Conservation (phyloP, 1,140 invertebrate species). For the Holcopasites calliopsidis region DNA sequence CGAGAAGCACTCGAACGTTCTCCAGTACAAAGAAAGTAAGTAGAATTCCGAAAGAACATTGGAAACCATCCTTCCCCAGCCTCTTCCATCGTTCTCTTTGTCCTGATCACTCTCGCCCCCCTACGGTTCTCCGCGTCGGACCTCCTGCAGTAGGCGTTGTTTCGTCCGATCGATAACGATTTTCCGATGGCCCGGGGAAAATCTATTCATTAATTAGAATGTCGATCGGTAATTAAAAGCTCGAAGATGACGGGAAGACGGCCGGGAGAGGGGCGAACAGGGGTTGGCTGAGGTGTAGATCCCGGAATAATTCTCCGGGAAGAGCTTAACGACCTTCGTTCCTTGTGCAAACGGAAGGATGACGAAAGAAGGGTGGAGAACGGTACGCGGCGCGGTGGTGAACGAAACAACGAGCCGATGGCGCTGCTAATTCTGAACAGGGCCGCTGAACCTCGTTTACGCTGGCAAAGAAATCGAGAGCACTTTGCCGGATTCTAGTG, state of each 20-base stretch:
- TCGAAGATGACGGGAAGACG: conserved; percentile 54
- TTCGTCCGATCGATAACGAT: conserved; percentile 62
- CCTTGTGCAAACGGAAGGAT: background rate
- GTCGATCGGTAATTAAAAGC: conserved; percentile 76
- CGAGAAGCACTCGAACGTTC: conserved; percentile 93
- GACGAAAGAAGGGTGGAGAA: background rate
- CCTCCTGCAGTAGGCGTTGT: conserved; percentile 41
- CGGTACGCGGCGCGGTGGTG: background rate
- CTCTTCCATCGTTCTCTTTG: background rate
- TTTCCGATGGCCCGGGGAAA: conserved; percentile 31
- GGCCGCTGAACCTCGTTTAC: conserved; percentile 43
- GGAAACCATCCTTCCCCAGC: background rate
- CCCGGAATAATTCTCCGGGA: conserved; percentile 52
- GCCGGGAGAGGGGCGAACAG: conserved; percentile 15
- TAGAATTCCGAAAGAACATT: conserved; percentile 70
- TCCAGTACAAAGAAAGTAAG: conserved; percentile 98
- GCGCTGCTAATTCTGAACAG: conserved; percentile 50
- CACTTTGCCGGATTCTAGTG: conserved; percentile 27
- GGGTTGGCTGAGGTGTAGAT: background rate
- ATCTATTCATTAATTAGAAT: conserved; percentile 73
- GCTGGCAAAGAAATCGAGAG: conserved; percentile 38
- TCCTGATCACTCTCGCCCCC: too few species aligned
- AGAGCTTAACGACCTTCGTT: conserved; percentile 59
- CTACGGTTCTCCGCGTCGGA: conserved; percentile 1
- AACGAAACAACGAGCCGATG: conserved; percentile 27